Evolutionary conservation across 2,797 vertebrate species (phyloP), one percentile per base, ranked within the genome.

Genomic region (Hozukius guyotensis): DNA sequence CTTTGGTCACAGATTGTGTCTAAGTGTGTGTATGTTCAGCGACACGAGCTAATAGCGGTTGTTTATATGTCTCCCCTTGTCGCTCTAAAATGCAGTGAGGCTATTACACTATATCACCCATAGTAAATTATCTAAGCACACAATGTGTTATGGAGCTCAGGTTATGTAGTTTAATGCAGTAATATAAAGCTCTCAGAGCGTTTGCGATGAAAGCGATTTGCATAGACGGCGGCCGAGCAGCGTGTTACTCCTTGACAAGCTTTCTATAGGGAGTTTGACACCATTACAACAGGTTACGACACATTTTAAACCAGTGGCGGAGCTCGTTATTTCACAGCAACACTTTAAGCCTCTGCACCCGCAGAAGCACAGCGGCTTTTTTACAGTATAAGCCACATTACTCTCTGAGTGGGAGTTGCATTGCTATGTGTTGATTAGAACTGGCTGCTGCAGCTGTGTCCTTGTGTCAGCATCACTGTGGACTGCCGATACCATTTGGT

Each of bases 341-440:
- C 61, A 8, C 73, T 88, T 86, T 61, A 79, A 84, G 75, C 74
- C 56, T 25, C 20, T 24, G 57, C 49, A 66, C 24, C 73, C 3
- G 3, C 34, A 16, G 80, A 73, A 60, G 83, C 73, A 62, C 49
- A 76, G 77, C 20, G 0, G 34, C 75, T 81, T 81, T 86, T 86
- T 85, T 87, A 86, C 31, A 4, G 57, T 70, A 79, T 84, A 80
- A 90, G 88, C 90, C 90, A 77, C 90, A 86, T 85, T 89, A 42
- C 77, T 86, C 86, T 87, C 80, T 34, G 83, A 89, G 82, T 78
- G 78, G 85, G 89, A 84, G 81, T 75, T 72, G 77, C 55, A 75
- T 82, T 86, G 82, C 90, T 84, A 68, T 71, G 88, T 82, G 85
- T 93, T 95, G 94, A 95, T 96, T 94, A 95, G 89, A 92, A 90